Conservation (phyloP, 2,797 vertebrate genomes). For the Serranus cabrilla region DNA sequence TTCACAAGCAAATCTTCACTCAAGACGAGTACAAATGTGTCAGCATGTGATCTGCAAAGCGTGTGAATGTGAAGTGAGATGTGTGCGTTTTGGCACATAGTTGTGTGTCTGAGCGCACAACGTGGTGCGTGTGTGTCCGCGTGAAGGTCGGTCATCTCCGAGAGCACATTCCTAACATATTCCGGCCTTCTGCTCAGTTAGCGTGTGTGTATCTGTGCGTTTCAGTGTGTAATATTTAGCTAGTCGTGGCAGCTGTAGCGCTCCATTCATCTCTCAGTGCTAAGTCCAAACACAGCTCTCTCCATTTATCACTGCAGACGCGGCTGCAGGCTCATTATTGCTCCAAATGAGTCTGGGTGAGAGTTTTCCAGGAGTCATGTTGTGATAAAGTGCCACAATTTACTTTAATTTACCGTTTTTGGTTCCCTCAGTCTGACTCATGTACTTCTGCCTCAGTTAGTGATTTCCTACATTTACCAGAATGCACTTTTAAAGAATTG, state of each 20-base stretch:
- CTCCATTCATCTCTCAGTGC: constrained; percentile 60
- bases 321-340: constrained; percentile 33
- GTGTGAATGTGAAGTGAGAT: constrained; percentile 8
- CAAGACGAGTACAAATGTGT: constrained; percentile 36
- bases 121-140: constrained; percentile 40
- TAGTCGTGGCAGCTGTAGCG: constrained; percentile 50
- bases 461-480: constrained; percentile 45
- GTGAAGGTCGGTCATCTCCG: constrained; percentile 61
- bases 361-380: constrained; percentile 49
- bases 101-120: constrained; percentile 26
- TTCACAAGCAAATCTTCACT: constrained; percentile 19
- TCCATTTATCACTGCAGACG: constrained; percentile 51
- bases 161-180: constrained; percentile 76
- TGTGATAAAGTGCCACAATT: constrained; percentile 48
- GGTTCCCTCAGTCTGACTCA: not conserved
- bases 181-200: constrained; percentile 63
- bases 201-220: constrained; percentile 46
- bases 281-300: constrained; percentile 40
- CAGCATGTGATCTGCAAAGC: constrained; percentile 39
- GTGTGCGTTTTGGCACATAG: constrained; percentile 39
- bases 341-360: constrained; percentile 40
- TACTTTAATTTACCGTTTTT: constrained; percentile 40
- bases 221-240: constrained; percentile 66
- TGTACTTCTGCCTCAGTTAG: not conserved
- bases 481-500: not conserved